Base-by-base conservation (phyloP, 2,888 invertebrate species). In the Bruchidius siliquastri region DNA sequence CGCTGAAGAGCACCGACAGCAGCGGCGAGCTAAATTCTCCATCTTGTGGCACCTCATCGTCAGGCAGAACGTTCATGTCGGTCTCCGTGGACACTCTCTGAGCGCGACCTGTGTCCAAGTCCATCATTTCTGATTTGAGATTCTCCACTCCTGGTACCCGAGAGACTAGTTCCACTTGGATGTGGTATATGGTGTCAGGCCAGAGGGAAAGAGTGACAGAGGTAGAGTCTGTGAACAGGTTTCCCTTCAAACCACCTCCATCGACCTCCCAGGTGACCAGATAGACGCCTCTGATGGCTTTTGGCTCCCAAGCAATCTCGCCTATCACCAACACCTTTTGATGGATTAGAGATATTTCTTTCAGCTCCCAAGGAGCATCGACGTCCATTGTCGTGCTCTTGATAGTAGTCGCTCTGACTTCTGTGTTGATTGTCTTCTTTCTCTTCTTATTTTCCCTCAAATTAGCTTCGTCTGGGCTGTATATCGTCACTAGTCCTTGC, bases 221-320 rank as follows among this genome's bases (percentile, higher is more conserved):
- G 74, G 93, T 93, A 72, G 93, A 92, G 86, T 94, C 94, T 68
- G 94, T 94, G 86, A 94, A 93, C 78, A 94, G 88, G 86, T 94
- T 94, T 78, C 94, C 94, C 87, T 93, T 93, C 76, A 94, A 88
- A 77, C 94, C 94, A 79, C 94, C 94, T 74, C 94, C 94, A 82
- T 92, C 92, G 73, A 94, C 92, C 89, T 94, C 94, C 94, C 94
- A 94, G 76, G 94, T 94, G 72, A 94, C 93, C 82, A 94, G 88
- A 86, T 94, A 94, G 75, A 94, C 91, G 26, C 91, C 91, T 72
- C 90, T 89, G 73, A 87, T 88, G 83, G 90, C 89, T 86, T 91
- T 90, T 13, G 91, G 90, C 81, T 92, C 91, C 93, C 93, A 93
- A 71, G 91, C 91, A 79, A 93, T 91, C 87, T 92, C 92, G 69